Base-by-base conservation (phyloP, 1,140 invertebrate species). In the Drosophila kanapiae region DNA sequence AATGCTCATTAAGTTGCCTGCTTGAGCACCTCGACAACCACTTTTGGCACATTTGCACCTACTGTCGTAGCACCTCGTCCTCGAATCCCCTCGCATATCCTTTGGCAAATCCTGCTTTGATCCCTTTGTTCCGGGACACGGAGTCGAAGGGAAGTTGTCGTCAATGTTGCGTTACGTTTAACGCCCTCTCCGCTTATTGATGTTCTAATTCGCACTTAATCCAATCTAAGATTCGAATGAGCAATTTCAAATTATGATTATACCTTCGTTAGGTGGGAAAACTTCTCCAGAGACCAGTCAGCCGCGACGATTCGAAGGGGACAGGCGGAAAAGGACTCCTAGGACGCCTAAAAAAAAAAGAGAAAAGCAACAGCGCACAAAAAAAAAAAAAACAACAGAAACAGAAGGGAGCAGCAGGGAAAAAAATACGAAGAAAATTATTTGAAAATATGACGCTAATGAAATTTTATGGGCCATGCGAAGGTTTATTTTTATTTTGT, bases 211-310 rank as follows among this genome's bases (percentile, higher is more conserved):
- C 85, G 85, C 84, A 88, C 85, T 85, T 90, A 88, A 90, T 88
- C 85, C 85, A 88, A 90, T 88, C 85, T 88, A 88, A 88, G 85
- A 88, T 88, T 85, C 85, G 85, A 88, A 88, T 88, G 85, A 88
- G 85, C 85, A 88, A 88, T 88, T 88, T 88, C 81, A 90, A 90
- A 88, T 88, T 88, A 88, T 88, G 85, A 88, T 88, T 88, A 88
- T 90, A 85, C 86, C 85, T 85, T 77, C 63, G 76, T 53, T 76
- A 77, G 61, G 74, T 65, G 60, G 60, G 53, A 68, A 76, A 74
- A 72, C 70, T 72, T 74, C 70, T 74, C 79, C 59, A 68, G 65
- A 59, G 81, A 79, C 85, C 84, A 84, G 51, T 85, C 85, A 88
- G 85, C 72, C 84, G 84, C 85, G 80, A 84, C 77, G 80, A 70